Evolutionary conservation across 2,797 vertebrate genomes (phyloP).

Genomic region (Micropoecilia bifurca): DNA sequence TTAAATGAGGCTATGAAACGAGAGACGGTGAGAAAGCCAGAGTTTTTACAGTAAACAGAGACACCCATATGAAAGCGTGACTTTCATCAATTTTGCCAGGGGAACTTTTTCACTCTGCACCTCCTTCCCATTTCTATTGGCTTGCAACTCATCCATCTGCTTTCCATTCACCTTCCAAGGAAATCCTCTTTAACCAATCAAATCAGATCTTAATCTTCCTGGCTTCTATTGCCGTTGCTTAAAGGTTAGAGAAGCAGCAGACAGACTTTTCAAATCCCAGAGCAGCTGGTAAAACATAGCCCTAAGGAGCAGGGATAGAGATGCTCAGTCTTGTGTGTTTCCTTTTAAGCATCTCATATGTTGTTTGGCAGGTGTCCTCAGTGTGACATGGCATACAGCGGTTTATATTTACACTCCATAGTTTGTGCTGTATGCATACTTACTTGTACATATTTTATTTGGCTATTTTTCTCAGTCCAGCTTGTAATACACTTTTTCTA

Average conservation of each 20-base stretch:
- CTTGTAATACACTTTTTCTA: slow-evolving; percentile 29
- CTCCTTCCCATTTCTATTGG: slow-evolving; percentile 51
- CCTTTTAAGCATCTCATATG: background rate
- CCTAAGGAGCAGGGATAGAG: slow-evolving; percentile 29
- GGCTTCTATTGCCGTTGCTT: slow-evolving; percentile 39
- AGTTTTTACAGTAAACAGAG: slow-evolving; percentile 31
- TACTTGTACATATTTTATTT: background rate
- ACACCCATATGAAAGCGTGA: slow-evolving; percentile 34
- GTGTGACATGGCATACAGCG: background rate
- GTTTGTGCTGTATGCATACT: background rate
- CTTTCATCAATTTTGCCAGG: slow-evolving; percentile 66
- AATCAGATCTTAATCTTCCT: slow-evolving; percentile 59
- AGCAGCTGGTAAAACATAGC: slow-evolving; percentile 54
- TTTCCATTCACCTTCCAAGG: slow-evolving; percentile 68
- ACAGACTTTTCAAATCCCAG: slow-evolving; percentile 37
- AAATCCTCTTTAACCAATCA: slow-evolving; percentile 68
- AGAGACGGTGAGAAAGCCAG: background rate
- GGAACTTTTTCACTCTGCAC: slow-evolving; percentile 65
- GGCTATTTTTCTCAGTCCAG: slow-evolving; percentile 4
- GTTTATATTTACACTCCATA: background rate
- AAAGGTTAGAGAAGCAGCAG: slow-evolving; percentile 59
- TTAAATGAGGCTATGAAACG: background rate
- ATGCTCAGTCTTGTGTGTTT: slow-evolving; percentile 13
- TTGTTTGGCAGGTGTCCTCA: slow-evolving; percentile 9
- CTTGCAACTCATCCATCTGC: slow-evolving; percentile 64